Conservation (phyloP, 2,888 invertebrate genomes). For the Magallana nippona region DNA sequence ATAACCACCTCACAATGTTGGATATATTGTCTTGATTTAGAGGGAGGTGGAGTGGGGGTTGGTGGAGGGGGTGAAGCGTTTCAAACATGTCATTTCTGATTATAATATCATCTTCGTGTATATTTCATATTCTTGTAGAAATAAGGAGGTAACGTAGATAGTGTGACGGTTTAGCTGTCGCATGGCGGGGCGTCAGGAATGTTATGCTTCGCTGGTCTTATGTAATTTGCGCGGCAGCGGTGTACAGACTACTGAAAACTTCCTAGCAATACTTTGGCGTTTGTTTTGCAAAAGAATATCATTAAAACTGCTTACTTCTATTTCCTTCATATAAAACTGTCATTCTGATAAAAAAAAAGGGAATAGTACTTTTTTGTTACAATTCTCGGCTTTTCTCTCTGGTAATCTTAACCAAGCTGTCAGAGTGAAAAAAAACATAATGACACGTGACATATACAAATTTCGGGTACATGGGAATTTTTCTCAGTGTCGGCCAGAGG, state of each 20-base stretch:
- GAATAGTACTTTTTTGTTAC: too few species aligned
- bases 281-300: neutral
- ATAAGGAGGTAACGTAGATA: too few species aligned
- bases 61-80: too few species aligned
- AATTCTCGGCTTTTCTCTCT: too few species aligned
- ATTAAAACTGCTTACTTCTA: neutral
- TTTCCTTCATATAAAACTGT: too few species aligned
- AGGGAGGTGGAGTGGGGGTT: too few species aligned
- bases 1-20: too few species aligned
- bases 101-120: too few species aligned
- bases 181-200: neutral
- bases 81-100: too few species aligned
- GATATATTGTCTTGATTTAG: too few species aligned
- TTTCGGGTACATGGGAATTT: neutral
- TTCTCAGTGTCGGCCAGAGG: neutral
- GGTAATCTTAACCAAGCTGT: conserved; percentile 3
- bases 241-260: neutral
- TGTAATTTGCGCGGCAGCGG: neutral
- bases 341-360: too few species aligned
- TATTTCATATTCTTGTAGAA: neutral
- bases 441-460: neutral
- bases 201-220: neutral
- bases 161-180: neutral
- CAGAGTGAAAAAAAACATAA: neutral
- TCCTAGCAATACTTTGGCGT: neutral